These are phyloP conservation scores for Sebastes cheni DNA, from an alignment of 2,797 vertebrate species.

Conservation along the genomic window DNA sequence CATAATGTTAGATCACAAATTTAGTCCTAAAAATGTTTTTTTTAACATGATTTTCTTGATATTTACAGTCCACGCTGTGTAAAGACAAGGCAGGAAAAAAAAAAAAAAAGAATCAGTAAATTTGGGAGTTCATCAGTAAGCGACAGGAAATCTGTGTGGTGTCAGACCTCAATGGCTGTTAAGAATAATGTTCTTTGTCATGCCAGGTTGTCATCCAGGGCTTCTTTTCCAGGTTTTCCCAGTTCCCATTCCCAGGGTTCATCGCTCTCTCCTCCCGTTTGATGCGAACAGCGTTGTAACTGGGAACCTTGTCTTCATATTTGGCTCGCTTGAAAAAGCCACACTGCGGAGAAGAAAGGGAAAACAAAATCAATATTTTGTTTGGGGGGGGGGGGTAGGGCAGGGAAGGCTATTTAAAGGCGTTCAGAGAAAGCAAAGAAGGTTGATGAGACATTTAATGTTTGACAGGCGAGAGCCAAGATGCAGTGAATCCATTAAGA, in stretches of 20 bases:
- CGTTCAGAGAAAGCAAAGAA: constrained; percentile 21
- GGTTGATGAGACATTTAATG: neutral
- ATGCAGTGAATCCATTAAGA: constrained; percentile 35
- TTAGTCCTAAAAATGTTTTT: neutral
- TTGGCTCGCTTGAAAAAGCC: constrained; percentile 95
- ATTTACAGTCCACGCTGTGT: constrained; percentile 59
- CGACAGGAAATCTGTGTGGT: constrained; percentile 6
- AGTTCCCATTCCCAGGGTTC: constrained; percentile 77
- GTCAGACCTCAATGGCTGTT: constrained; percentile 47
- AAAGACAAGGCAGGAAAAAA: constrained; percentile 37
- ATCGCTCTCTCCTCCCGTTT: constrained; percentile 87
- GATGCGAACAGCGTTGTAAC: constrained; percentile 93
- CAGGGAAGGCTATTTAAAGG: constrained; percentile 1
- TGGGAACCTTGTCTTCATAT: constrained; percentile 92
- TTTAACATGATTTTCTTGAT: constrained; percentile 21
- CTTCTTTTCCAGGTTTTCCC: constrained; percentile 87
- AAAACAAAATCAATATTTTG: neutral
- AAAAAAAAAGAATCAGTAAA: constrained; percentile 13
- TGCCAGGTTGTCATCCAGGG: constrained; percentile 95
- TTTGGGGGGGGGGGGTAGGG: neutral
- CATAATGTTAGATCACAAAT: constrained; percentile 19
- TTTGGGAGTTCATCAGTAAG: constrained; percentile 38
- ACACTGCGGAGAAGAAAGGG: constrained; percentile 78
- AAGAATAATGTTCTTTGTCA: constrained; percentile 85
- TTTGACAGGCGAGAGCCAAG: constrained; percentile 21